These are phyloP conservation scores for Tachuris rubrigastra DNA, from an alignment of 2,113 vertebrate species.

Conservation along the genomic window DNA sequence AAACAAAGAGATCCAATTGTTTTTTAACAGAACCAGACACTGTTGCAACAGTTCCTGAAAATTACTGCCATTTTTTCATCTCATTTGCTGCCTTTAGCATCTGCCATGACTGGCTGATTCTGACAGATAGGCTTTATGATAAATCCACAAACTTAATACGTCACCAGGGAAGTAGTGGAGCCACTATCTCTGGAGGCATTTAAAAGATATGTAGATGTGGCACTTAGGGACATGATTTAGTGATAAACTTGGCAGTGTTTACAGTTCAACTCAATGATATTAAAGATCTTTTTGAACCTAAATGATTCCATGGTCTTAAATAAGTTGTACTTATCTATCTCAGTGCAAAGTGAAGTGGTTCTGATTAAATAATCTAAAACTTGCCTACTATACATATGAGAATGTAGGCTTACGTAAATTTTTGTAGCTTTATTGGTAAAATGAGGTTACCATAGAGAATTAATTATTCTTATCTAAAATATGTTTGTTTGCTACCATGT, in stretches of 20 bases:
- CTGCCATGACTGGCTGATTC: not conserved
- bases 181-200: not conserved
- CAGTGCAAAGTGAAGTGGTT: not conserved
- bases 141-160: not conserved
- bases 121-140: not conserved
- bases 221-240: not conserved
- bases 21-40: not conserved
- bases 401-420: not conserved
- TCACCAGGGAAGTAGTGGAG: not conserved
- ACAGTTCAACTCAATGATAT: not conserved
- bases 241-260: not conserved
- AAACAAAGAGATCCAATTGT: not conserved
- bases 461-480: not conserved
- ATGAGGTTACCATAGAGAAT: not conserved
- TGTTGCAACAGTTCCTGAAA: not conserved
- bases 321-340: not conserved
- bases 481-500: not conserved
- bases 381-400: not conserved
- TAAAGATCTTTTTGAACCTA: not conserved
- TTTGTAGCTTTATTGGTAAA: not conserved
- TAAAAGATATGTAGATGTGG: not conserved
- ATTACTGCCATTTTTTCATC: not conserved
- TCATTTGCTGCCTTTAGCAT: not conserved
- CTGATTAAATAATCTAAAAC: not conserved
- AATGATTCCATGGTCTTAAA: not conserved